Base-by-base conservation (phyloP, 2,888 invertebrate genomes). In the Labia minor region DNA sequence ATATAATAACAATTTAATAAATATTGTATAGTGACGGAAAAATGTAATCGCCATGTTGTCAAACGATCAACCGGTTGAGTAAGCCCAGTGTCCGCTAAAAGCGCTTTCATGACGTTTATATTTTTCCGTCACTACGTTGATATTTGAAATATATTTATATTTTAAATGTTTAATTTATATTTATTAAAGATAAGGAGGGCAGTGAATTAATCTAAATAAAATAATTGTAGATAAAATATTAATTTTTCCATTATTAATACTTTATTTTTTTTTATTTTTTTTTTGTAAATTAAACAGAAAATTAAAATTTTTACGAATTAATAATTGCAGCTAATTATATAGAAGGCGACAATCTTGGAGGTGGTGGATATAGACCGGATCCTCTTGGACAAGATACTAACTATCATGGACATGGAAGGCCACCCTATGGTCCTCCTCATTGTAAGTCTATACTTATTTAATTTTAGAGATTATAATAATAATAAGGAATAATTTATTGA, bases 331-430 rank as follows among this genome's bases (percentile, higher is more conserved):
- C 78, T 74, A 77, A 78, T 75, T 77, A 77, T 70, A 67, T 77
- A 70, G 79, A 79, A 69, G 76, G 76, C 10, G 76, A 76, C 69
- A 72, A 26, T 37, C 33, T 21, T 63, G 70, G 66, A 33, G 72
- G 73, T 67, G 73, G 75, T 20, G 75, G 74, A 21, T 76, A 77
- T 68, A 74, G 79, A 69, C 80, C 80, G 1, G 81, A 80, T 74
- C 78, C 79, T 18, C 70, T 80, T 21, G 80, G 79, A 1, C 79
- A 79, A 70, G 81, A 79, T 66, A 79, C 80, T 6, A 79, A 77
- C 69, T 78, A 77, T 67, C 72, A 73, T 37, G 73, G 74, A 2
- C 74, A 73, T 69, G 78, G 78, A 1, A 73, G 78, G 71, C 79
- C 79, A n/a, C 78, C 77, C 26, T 72, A 8, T 33, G 11, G 33